Evolutionary conservation across 2,113 vertebrate genomes (phyloP).

Genomic region (Podarcis muralis): DNA sequence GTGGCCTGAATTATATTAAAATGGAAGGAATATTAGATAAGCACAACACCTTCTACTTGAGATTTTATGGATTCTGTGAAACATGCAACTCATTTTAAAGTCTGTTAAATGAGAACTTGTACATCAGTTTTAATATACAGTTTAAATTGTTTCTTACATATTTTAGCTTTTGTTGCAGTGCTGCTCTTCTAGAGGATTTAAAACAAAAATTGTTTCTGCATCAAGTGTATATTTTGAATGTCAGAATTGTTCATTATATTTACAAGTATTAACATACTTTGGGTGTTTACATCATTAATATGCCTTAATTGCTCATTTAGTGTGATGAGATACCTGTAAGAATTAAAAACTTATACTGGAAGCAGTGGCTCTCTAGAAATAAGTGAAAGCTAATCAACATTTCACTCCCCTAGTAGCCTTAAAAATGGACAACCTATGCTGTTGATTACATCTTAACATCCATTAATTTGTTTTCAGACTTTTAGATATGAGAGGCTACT

Average conservation of each 20-base stretch:
- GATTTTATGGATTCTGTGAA: background rate
- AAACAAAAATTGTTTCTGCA: background rate
- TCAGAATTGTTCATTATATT: background rate
- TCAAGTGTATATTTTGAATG: conserved; percentile 1
- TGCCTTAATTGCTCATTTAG: background rate
- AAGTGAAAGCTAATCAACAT: background rate
- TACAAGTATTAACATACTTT: background rate
- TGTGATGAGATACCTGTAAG: too few relatives aligned
- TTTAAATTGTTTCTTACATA: background rate
- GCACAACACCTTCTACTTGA: background rate
- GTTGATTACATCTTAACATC: conserved; percentile 37
- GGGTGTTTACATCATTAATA: conserved; percentile 15
- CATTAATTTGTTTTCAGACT: conserved; percentile 41
- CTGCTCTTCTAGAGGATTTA: background rate
- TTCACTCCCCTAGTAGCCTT: conserved; percentile 22
- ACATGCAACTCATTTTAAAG: background rate
- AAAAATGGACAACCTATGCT: conserved; percentile 22
- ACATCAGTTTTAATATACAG: conserved; percentile 6
- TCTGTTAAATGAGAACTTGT: background rate
- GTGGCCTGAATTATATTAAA: background rate
- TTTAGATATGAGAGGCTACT: conserved; percentile 50
- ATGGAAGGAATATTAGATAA: background rate
- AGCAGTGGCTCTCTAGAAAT: background rate
- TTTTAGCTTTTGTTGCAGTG: background rate
- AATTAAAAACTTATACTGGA: background rate